These are phyloP conservation scores for Deilephila porcellus DNA, from an alignment of 2,888 invertebrate species.

Conservation along the genomic window DNA sequence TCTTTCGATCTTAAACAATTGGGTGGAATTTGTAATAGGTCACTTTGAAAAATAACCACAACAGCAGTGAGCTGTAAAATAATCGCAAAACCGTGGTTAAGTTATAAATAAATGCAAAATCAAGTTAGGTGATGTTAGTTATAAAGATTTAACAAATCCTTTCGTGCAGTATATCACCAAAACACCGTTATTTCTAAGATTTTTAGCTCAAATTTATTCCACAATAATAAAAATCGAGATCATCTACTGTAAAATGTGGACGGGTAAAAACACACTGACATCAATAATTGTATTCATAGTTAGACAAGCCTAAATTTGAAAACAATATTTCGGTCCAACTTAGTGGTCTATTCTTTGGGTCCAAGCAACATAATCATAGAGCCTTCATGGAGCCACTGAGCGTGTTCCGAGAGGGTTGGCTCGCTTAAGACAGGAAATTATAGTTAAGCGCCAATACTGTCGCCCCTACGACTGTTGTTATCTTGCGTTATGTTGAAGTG, in stretches of 20 bases:
- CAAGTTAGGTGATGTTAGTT: no score
- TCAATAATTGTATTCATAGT: background rate
- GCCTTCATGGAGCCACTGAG: background rate
- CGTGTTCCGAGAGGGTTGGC: background rate
- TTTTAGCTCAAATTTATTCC: no score
- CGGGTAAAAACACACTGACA: background rate
- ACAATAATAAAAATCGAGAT: no score
- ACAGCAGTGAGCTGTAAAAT: background rate
- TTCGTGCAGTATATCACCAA: no score
- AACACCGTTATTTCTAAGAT: no score
- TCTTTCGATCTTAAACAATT: slow-evolving; percentile 32
- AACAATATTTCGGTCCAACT: background rate
- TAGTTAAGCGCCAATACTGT: slow-evolving; percentile 1
- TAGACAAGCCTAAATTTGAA: background rate
- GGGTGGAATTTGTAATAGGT: background rate
- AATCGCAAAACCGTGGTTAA: background rate
- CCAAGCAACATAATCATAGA: no score
- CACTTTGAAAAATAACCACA: background rate
- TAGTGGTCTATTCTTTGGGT: no score
- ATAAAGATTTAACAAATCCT: no score
- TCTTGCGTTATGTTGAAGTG: background rate
- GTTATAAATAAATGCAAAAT: background rate
- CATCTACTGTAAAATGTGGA: no score
- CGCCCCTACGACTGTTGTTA: background rate
- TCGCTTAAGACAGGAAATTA: slow-evolving; percentile 13